Conservation (phyloP, 2,113 vertebrate species). For the Salminus brasiliensis region DNA sequence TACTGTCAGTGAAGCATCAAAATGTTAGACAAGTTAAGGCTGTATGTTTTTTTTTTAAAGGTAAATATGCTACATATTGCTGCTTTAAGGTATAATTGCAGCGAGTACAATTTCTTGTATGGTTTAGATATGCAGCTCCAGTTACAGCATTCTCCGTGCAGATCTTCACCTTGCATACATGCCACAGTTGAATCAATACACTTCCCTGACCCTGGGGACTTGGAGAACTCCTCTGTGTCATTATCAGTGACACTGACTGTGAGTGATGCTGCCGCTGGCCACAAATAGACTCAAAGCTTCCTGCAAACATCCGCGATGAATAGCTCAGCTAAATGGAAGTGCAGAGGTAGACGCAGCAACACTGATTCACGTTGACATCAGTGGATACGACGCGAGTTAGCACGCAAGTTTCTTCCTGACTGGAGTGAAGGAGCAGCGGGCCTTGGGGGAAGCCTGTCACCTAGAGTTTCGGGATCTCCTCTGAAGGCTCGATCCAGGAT, state of each 20-base stretch:
- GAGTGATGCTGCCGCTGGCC: slow-evolving; percentile 9
- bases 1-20: too few species aligned
- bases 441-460: slow-evolving; percentile 3
- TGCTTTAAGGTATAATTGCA: too few species aligned
- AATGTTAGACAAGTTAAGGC: too few species aligned
- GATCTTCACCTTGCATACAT: neutral
- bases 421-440: slow-evolving; percentile 2
- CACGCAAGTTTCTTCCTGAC: neutral
- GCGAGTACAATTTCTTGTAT: neutral
- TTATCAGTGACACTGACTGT: slow-evolving; percentile 1
- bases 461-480: neutral
- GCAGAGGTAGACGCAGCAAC: slow-evolving; percentile 4
- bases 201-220: neutral
- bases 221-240: neutral
- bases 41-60: too few species aligned
- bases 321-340: slow-evolving; percentile 17
- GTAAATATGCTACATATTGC: too few species aligned
- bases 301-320: slow-evolving; percentile 16
- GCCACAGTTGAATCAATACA: neutral
- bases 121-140: neutral
- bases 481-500: slow-evolving; percentile 23
- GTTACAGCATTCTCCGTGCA: neutral
- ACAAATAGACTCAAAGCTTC: neutral
- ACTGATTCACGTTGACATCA: slow-evolving; percentile 37
- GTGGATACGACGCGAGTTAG: slow-evolving; percentile 21